These are phyloP conservation scores for Echeneis naucrates DNA, from an alignment of 2,797 vertebrate genomes.

Conservation along the genomic window DNA sequence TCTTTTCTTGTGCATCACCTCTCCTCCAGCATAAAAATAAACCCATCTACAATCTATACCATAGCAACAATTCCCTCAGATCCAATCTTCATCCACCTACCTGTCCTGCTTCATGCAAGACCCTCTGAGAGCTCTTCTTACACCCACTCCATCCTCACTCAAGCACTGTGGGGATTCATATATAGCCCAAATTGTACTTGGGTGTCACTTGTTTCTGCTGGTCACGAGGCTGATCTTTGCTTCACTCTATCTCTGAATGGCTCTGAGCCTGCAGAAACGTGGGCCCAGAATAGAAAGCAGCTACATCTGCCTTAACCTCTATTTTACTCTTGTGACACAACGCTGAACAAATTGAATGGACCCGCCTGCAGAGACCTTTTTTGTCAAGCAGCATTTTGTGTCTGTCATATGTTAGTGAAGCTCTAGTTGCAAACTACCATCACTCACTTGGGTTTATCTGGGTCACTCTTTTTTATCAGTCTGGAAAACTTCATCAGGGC, in stretches of 20 bases:
- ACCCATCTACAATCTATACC: slow-evolving; percentile 50
- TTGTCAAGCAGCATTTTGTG: slow-evolving; percentile 45
- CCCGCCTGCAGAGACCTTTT: slow-evolving; percentile 50
- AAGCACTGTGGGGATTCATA: slow-evolving; percentile 48
- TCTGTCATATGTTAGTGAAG: slow-evolving; percentile 60
- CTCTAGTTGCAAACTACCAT: slow-evolving; percentile 56
- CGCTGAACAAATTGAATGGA: slow-evolving; percentile 57
- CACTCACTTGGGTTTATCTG: slow-evolving; percentile 36
- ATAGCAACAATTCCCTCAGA: slow-evolving; percentile 43
- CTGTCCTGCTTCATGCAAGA: slow-evolving; percentile 43
- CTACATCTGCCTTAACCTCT: slow-evolving; percentile 44
- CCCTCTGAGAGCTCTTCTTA: slow-evolving; percentile 64
- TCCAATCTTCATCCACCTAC: slow-evolving; percentile 50
- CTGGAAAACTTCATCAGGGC: slow-evolving; percentile 17
- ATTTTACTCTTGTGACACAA: slow-evolving; percentile 45
- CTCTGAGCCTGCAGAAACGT: slow-evolving; percentile 50
- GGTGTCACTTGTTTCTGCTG: slow-evolving; percentile 56
- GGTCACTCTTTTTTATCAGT: slow-evolving; percentile 49
- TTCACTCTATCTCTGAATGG: slow-evolving; percentile 44
- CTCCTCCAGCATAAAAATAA: slow-evolving; percentile 67
- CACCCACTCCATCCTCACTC: slow-evolving; percentile 63
- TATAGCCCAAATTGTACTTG: slow-evolving; percentile 59
- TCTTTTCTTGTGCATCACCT: slow-evolving; percentile 44
- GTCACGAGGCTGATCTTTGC: slow-evolving; percentile 56
- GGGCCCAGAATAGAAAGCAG: slow-evolving; percentile 62